These are phyloP conservation scores for Odocoileus virginianus DNA, from an alignment of 2,113 vertebrate species.

Conservation along the genomic window DNA sequence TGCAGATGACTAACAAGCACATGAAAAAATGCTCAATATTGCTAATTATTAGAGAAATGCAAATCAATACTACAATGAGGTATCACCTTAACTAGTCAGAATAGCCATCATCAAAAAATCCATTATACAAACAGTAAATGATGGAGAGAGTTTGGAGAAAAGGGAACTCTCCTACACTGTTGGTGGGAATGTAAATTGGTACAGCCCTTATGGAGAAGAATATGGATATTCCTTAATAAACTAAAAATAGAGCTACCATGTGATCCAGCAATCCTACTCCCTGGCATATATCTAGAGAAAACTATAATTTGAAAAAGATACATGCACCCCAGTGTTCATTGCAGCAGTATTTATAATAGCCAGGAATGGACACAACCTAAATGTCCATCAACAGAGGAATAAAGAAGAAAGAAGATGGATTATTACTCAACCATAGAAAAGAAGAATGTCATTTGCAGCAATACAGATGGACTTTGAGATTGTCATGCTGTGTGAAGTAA, in stretches of 20 bases:
- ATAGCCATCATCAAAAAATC: background rate
- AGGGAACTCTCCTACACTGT: background rate
- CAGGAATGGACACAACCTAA: background rate
- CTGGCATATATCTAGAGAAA: background rate
- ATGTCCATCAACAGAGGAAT: background rate
- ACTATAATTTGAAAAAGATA: background rate
- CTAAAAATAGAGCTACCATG: background rate
- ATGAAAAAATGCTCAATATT: background rate
- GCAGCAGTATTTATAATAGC: background rate
- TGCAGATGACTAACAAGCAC: background rate
- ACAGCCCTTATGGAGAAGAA: background rate
- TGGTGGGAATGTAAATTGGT: background rate
- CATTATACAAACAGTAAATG: background rate
- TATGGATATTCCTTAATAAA: background rate
- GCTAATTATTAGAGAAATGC: background rate
- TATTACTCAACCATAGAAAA: background rate
- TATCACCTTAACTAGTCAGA: background rate
- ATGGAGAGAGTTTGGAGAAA: background rate
- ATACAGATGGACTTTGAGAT: background rate
- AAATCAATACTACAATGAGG: background rate
- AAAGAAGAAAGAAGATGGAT: background rate
- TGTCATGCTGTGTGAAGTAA: background rate
- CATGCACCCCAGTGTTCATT: background rate
- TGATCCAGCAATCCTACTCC: background rate
- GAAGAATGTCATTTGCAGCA: background rate